A percentile compares a stretch with the other conserved stretches of the same genome.
phyloP scores from a whole-genome alignment of 2,888 invertebrate genomes.

The Napeogenes inachia region DNA sequence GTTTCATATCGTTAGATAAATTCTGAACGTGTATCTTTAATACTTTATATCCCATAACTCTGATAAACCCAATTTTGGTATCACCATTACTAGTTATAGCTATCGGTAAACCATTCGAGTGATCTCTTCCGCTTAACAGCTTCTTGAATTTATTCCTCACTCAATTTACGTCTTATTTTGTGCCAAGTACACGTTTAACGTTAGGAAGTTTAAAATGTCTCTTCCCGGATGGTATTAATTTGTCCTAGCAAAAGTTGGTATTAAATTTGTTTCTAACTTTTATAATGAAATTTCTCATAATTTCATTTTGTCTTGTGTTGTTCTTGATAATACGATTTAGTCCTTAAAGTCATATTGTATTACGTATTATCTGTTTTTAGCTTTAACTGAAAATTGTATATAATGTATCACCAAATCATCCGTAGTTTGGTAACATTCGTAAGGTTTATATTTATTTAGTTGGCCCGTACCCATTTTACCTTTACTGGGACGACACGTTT shows the following conservation, averaged over 20 bases:
- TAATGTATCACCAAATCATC: neutral
- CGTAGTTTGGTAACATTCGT: neutral
- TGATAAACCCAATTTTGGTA: conserved; percentile 1
- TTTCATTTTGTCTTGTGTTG: too few relatives aligned
- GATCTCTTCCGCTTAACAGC: conserved; percentile 7
- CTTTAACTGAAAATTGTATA: too few relatives aligned
- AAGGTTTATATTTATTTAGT: conserved; percentile 10
- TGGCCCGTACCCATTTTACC: conserved; percentile 15
- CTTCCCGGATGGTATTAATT: conserved; percentile 16
- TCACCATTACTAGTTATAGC: conserved; percentile 8
- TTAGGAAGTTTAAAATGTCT: conserved; percentile 8
- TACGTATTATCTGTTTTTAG: too few relatives aligned
- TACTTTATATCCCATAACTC: too few relatives aligned
- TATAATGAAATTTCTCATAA: too few relatives aligned
- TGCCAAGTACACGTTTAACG: conserved; percentile 12
- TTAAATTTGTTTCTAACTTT: conserved; percentile 2
- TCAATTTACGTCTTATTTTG: neutral
- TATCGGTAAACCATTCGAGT: conserved; percentile 16
- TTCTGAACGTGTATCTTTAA: too few relatives aligned
- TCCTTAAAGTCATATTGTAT: too few relatives aligned
- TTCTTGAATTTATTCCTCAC: conserved; percentile 11
- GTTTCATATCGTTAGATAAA: too few relatives aligned
- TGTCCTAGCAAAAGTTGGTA: neutral
- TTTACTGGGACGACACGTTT: conserved; percentile 19
- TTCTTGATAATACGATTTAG: too few relatives aligned